Evolutionary conservation across 2,888 invertebrate genomes (phyloP).

Genomic region (Podotricha telesiphe): DNA sequence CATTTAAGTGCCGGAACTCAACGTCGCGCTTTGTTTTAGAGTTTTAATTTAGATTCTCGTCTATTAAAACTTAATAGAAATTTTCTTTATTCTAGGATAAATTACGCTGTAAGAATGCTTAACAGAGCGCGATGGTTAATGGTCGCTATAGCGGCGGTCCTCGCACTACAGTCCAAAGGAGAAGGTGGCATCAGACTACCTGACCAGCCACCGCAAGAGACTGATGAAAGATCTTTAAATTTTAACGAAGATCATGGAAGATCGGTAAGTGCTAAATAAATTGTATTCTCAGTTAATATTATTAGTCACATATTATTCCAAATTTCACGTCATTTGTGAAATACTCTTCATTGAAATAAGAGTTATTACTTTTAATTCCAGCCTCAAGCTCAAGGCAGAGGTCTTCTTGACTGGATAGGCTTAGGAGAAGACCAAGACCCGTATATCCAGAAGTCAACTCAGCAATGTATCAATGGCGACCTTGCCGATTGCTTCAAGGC

Average conservation of each 20-base stretch:
- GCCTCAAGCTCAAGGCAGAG: constrained; percentile 85
- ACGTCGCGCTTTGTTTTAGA: too few relatives aligned
- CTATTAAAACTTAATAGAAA: too few relatives aligned
- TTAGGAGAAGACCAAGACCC: constrained; percentile 91
- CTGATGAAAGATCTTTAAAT: constrained; percentile 67
- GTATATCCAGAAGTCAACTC: constrained; percentile 88
- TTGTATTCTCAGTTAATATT: too few relatives aligned
- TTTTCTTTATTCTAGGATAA: constrained; percentile 50
- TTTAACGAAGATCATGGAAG: constrained; percentile 64
- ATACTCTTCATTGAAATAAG: not conserved
- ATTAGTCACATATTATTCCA: too few relatives aligned
- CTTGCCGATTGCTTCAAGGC: constrained; percentile 94
- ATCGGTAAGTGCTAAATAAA: constrained; percentile 69
- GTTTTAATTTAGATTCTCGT: too few relatives aligned
- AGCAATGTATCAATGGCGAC: constrained; percentile 90
- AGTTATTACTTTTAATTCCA: constrained; percentile 48
- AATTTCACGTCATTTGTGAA: not conserved
- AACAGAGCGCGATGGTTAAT: constrained; percentile 81
- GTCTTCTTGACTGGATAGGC: constrained; percentile 91
- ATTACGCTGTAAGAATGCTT: constrained; percentile 56
- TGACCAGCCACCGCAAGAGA: constrained; percentile 70
- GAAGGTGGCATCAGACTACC: constrained; percentile 85
- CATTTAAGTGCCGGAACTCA: too few relatives aligned
- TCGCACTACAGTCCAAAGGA: constrained; percentile 84
- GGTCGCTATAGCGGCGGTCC: constrained; percentile 74